phyloP scores from a whole-genome alignment of 1,140 invertebrate species.

The Drosophila yakuba region DNA sequence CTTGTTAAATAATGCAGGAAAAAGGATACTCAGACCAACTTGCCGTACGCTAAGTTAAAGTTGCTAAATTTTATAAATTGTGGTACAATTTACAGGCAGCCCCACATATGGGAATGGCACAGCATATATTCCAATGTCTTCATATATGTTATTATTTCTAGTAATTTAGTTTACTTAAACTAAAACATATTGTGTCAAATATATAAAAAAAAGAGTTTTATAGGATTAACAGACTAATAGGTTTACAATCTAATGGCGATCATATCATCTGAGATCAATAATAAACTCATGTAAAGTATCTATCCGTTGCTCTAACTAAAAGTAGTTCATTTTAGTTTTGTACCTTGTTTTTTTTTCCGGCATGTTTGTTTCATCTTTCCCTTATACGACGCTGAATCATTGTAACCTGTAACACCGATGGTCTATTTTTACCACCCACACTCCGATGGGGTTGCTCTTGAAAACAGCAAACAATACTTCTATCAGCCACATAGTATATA shows the following conservation, averaged over 20 bases:
- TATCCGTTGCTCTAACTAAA: background rate
- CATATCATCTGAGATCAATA: too few species aligned
- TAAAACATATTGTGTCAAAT: too few species aligned
- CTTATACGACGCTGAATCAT: constrained; percentile 1
- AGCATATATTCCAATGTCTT: too few species aligned
- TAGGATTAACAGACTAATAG: too few species aligned
- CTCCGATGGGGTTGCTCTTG: background rate
- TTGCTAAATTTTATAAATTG: background rate
- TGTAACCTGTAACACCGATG: background rate
- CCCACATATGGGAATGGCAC: too few species aligned
- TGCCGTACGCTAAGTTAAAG: background rate
- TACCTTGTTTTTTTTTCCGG: background rate
- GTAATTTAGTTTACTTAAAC: too few species aligned
- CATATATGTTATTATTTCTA: too few species aligned
- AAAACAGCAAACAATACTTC: constrained; percentile 18
- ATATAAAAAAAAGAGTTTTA: too few species aligned
- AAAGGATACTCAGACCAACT: background rate
- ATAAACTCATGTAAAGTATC: too few species aligned
- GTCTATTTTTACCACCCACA: constrained; percentile 22
- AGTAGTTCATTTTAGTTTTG: too few species aligned
- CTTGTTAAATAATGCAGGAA: background rate
- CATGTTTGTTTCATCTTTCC: background rate
- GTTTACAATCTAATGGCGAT: too few species aligned
- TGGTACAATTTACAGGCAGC: background rate
- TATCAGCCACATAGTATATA: constrained; percentile 8